These are phyloP conservation scores for Paramormyrops hopkinsi DNA, from an alignment of 2,797 vertebrate species.

Conservation along the genomic window DNA sequence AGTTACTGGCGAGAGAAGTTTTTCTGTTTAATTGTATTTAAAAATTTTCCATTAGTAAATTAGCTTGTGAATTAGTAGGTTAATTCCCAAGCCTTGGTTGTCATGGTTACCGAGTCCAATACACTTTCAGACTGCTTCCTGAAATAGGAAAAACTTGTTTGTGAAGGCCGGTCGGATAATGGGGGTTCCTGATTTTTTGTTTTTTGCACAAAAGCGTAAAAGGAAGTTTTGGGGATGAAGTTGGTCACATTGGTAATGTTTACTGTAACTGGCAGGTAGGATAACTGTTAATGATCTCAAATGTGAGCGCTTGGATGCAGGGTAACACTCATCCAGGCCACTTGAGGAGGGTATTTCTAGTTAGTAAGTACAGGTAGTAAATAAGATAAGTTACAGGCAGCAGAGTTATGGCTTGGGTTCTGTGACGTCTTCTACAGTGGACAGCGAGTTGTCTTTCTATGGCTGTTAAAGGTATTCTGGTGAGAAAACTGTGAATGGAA, in stretches of 20 bases:
- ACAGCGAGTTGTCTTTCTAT: background rate
- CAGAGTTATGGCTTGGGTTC: background rate
- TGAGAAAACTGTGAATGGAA: background rate
- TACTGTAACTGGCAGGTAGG: background rate
- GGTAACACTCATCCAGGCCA: background rate
- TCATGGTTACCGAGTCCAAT: background rate
- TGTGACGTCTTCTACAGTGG: background rate
- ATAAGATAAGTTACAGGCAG: background rate
- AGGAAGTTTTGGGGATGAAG: background rate
- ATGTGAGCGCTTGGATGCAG: background rate
- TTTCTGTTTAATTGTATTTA: background rate
- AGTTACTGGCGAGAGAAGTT: background rate
- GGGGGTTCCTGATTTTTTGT: background rate
- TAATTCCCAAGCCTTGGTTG: background rate
- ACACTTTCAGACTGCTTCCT: background rate
- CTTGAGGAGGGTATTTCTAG: background rate
- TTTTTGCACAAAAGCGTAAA: background rate
- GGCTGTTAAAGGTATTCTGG: background rate
- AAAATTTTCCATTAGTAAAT: background rate
- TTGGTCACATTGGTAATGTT: background rate
- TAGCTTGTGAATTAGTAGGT: background rate
- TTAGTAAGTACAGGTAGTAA: background rate
- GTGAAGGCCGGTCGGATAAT: background rate
- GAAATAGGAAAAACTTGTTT: background rate
- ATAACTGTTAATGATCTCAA: background rate